These are phyloP conservation scores for Tiaroga cobitis DNA, from an alignment of 2,797 vertebrate species.

Conservation along the genomic window DNA sequence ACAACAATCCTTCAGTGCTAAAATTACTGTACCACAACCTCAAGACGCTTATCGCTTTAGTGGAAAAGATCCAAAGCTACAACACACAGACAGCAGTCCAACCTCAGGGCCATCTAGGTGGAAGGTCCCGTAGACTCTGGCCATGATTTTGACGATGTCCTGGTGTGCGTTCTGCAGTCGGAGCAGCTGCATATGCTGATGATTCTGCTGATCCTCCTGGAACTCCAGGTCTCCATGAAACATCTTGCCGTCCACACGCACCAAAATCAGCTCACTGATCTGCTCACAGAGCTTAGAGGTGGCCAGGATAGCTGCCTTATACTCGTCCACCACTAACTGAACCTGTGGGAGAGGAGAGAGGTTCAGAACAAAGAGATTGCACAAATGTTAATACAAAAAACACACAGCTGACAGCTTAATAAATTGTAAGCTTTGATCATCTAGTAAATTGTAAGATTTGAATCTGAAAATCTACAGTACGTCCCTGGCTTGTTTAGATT, in stretches of 20 bases:
- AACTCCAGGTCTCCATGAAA: slow-evolving; percentile 86
- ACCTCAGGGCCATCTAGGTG: slow-evolving; percentile 83
- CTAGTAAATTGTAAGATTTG: not conserved
- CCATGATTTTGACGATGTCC: slow-evolving; percentile 77
- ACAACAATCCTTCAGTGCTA: not conserved
- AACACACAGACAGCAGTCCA: slow-evolving; percentile 25
- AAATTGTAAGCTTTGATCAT: not conserved
- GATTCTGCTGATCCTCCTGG: slow-evolving; percentile 76
- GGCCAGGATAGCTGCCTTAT: slow-evolving; percentile 78
- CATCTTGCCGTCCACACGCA: slow-evolving; percentile 79
- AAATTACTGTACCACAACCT: not conserved
- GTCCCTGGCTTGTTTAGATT: not conserved
- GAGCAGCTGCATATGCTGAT: slow-evolving; percentile 73
- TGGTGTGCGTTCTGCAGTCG: slow-evolving; percentile 75
- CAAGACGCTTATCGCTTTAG: not conserved
- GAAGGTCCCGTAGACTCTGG: slow-evolving; percentile 79
- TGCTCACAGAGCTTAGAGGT: slow-evolving; percentile 76
- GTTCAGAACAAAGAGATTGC: not conserved
- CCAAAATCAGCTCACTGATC: slow-evolving; percentile 83
- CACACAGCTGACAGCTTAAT: not conserved
- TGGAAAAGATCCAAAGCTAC: not conserved
- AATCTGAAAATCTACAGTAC: not conserved
- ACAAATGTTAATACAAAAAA: slow-evolving; percentile 19
- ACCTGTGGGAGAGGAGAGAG: slow-evolving; percentile 70
- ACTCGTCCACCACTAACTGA: slow-evolving; percentile 81